Evolutionary conservation across 2,113 vertebrate genomes (phyloP).

Genomic region (Oostethus manadensis): DNA sequence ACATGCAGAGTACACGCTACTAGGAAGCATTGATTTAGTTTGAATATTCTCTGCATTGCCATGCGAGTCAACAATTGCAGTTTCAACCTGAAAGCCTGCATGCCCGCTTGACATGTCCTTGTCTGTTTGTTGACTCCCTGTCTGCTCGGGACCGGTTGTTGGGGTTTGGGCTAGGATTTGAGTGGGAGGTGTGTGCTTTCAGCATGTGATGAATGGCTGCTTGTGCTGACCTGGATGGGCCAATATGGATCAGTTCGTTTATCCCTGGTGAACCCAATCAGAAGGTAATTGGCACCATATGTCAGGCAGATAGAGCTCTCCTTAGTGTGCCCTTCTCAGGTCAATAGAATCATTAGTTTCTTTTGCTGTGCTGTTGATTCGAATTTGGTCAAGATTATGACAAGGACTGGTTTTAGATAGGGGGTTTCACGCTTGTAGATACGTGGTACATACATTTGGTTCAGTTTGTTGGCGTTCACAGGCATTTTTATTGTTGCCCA

Average conservation of each 20-base stretch:
- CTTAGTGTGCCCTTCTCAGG: constrained; percentile 36
- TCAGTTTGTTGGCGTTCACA: no score
- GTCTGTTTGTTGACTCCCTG: constrained; percentile 48
- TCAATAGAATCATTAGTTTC: background rate
- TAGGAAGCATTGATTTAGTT: background rate
- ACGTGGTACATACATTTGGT: no score
- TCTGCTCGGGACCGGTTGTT: constrained; percentile 36
- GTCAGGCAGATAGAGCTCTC: constrained; percentile 49
- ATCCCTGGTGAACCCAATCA: constrained; percentile 51
- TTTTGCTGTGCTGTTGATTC: no score
- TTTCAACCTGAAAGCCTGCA: constrained; percentile 20
- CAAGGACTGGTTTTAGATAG: no score
- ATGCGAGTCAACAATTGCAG: background rate
- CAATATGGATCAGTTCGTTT: constrained; percentile 61
- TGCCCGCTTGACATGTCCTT: constrained; percentile 31
- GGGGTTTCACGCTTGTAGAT: no score
- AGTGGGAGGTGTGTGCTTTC: constrained; percentile 47
- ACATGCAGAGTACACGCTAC: no score
- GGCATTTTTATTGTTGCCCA: no score
- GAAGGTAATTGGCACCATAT: constrained; percentile 70
- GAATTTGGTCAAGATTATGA: no score
- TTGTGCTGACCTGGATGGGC: constrained; percentile 62
- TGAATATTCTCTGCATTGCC: background rate
- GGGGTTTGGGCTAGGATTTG: constrained; percentile 53
- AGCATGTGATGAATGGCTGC: constrained; percentile 58